Evolutionary conservation across 2,797 vertebrate species (phyloP).

Genomic region (Clarias platycephalus): DNA sequence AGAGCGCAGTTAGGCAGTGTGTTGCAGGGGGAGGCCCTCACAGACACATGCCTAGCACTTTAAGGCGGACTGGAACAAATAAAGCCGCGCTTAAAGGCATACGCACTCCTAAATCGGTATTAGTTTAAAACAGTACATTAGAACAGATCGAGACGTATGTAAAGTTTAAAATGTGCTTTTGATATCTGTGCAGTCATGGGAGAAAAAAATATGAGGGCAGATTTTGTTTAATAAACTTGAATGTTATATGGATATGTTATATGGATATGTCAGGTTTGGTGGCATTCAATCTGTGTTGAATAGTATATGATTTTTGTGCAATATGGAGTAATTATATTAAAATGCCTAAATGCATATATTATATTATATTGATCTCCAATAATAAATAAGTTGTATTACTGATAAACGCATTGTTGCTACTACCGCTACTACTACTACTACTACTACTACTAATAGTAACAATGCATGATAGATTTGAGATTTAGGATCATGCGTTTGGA

Average conservation of each 20-base stretch:
- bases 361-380: too few relatives aligned
- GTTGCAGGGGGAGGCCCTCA: constrained; percentile 79
- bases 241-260: background rate
- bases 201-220: background rate
- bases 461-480: too few relatives aligned
- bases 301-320: background rate
- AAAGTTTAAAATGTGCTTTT: background rate
- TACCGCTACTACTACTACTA: too few relatives aligned
- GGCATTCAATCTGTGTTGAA: background rate
- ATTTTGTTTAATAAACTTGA: background rate
- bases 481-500: background rate
- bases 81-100: constrained; percentile 73
- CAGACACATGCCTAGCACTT: constrained; percentile 79
- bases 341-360: background rate
- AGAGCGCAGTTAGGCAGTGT: constrained; percentile 73
- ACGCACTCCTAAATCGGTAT: constrained; percentile 54
- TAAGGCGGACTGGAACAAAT: constrained; percentile 83
- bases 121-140: background rate
- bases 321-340: background rate
- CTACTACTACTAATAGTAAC: background rate
- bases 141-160: background rate
- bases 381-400: background rate
- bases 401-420: too few relatives aligned
- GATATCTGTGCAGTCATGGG: background rate
- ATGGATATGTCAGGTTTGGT: background rate